phyloP scores from a whole-genome alignment of 2,113 vertebrate species.

The Lepisosteus osseus region DNA sequence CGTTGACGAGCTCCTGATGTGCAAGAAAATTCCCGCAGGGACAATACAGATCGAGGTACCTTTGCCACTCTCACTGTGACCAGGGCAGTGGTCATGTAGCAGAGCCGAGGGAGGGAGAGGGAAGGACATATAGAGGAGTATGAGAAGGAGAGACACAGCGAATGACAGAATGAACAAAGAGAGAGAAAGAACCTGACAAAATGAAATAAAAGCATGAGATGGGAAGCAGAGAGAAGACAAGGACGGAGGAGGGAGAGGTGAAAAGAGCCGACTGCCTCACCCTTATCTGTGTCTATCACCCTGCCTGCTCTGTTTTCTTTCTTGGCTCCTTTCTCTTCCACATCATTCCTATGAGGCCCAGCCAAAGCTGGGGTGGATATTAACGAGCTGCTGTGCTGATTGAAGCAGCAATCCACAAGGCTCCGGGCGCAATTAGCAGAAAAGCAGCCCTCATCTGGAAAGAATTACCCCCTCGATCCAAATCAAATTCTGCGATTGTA shows the following conservation, averaged over 20 bases:
- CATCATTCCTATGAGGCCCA: not conserved
- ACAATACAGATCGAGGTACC: too few species aligned
- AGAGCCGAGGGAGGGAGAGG: too few species aligned
- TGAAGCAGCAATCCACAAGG: not conserved
- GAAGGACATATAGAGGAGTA: too few species aligned
- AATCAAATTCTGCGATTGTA: not conserved
- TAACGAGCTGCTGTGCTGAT: not conserved
- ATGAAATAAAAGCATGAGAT: not conserved
- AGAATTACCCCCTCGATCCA: not conserved
- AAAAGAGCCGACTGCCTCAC: too few species aligned
- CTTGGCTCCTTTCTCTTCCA: not conserved
- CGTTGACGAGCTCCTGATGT: too few species aligned
- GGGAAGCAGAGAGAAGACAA: not conserved
- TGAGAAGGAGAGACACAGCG: not conserved
- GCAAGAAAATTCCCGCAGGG: too few species aligned
- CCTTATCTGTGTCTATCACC: not conserved
- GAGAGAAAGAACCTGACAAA: not conserved
- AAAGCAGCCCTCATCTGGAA: constrained; percentile 3
- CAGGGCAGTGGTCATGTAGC: too few species aligned
- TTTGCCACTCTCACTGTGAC: too few species aligned
- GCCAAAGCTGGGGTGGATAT: not conserved
- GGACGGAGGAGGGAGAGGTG: not conserved
- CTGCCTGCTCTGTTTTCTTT: not conserved
- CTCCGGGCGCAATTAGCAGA: not conserved
- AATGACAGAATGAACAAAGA: not conserved